Evolutionary conservation across 2,888 invertebrate genomes (phyloP).

Genomic region (Atethmia centrago): DNA sequence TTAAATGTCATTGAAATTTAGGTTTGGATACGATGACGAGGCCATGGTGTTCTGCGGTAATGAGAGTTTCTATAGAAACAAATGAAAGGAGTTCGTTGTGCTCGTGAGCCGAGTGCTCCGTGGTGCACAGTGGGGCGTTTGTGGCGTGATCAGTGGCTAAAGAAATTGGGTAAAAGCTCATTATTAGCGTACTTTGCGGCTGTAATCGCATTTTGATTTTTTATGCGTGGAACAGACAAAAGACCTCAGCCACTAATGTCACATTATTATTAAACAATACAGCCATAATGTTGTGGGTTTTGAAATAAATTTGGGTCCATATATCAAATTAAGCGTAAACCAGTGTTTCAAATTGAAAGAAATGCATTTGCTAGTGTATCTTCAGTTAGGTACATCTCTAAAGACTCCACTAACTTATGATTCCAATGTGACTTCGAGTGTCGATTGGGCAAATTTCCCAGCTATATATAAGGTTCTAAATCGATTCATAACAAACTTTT

Average conservation of each 20-base stretch:
- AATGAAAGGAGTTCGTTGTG: constrained; percentile 66
- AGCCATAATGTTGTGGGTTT: constrained; percentile 48
- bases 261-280: constrained; percentile 52
- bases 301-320: constrained; percentile 23
- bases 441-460: background rate
- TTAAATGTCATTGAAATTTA: constrained; percentile 77
- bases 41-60: constrained; percentile 70
- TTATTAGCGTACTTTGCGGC: constrained; percentile 74
- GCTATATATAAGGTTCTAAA: background rate
- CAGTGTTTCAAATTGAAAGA: background rate
- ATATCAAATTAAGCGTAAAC: constrained; percentile 22
- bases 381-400: background rate
- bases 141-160: constrained; percentile 70
- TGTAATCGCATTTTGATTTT: constrained; percentile 68
- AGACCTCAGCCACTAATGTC: constrained; percentile 55
- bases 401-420: background rate
- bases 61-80: constrained; percentile 78
- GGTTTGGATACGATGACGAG: constrained; percentile 78
- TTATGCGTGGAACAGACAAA: constrained; percentile 46
- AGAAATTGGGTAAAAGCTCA: constrained; percentile 73
- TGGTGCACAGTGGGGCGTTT: constrained; percentile 75
- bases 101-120: constrained; percentile 45
- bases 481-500: background rate
- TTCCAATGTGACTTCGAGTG: background rate
- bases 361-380: background rate